phyloP scores from a whole-genome alignment of 1,140 invertebrate genomes.

The Pogonus chalceus region DNA sequence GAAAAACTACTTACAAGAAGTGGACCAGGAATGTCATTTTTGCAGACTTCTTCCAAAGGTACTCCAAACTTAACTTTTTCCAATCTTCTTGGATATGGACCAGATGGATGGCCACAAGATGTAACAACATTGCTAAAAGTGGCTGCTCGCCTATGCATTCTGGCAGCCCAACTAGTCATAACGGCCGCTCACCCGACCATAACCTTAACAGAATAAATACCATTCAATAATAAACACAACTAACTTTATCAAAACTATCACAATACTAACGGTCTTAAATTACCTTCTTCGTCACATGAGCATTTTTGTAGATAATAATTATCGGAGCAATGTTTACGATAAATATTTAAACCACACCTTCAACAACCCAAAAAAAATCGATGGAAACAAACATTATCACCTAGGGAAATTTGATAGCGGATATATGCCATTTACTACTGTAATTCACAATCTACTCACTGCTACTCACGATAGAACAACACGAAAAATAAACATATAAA shows the following conservation, averaged over 20 bases:
- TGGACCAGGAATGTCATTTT: slow-evolving; percentile 85
- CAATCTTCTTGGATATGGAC: slow-evolving; percentile 66
- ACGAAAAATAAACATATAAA: too few relatives aligned
- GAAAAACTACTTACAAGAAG: slow-evolving; percentile 71
- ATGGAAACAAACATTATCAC: slow-evolving; percentile 1
- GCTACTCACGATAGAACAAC: too few relatives aligned
- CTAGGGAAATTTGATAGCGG: neutral
- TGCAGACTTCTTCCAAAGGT: slow-evolving; percentile 80
- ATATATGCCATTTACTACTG: too few relatives aligned
- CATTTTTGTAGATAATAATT: neutral
- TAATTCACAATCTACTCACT: neutral
- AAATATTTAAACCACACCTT: slow-evolving; percentile 3
- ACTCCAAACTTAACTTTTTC: slow-evolving; percentile 92
- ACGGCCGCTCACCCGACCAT: slow-evolving; percentile 1
- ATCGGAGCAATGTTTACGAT: neutral
- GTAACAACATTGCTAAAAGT: slow-evolving; percentile 82
- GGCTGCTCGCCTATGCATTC: slow-evolving; percentile 79
- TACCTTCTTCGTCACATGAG: neutral
- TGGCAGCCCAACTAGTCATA: slow-evolving; percentile 84
- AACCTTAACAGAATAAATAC: neutral
- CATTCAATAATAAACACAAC: neutral
- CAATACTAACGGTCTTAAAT: neutral
- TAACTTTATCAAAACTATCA: neutral
- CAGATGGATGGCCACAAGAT: slow-evolving; percentile 69
- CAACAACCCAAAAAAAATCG: neutral